A percentile compares a stretch with the other conserved stretches of the same genome.
phyloP scores from a whole-genome alignment of 2,888 invertebrate genomes.

The Philaethria dido region DNA sequence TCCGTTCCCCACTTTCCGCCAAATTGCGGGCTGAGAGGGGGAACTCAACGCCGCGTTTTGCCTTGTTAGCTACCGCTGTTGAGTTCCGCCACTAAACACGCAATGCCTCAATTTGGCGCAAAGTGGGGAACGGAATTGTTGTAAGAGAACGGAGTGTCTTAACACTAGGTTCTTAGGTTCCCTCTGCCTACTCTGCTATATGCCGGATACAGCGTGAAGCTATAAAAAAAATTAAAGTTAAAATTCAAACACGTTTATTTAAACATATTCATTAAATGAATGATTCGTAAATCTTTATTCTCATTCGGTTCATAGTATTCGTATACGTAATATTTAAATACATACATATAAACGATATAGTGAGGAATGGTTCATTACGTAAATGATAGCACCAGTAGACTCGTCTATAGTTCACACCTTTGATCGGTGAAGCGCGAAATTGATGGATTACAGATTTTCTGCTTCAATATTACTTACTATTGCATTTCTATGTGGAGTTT shows the following conservation, averaged over 20 bases:
- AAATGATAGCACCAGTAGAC: constrained; percentile 22
- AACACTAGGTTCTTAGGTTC: no score
- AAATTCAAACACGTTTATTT: neutral
- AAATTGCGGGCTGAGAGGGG: no score
- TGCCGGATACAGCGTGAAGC: no score
- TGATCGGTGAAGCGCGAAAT: constrained; percentile 63
- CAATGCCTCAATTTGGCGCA: no score
- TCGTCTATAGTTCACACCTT: constrained; percentile 51
- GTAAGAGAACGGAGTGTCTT: no score
- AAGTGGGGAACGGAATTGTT: no score
- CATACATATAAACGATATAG: neutral
- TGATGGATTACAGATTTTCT: constrained; percentile 53
- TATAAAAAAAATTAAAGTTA: neutral
- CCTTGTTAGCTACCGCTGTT: no score
- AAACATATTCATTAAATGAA: neutral
- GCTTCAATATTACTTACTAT: constrained; percentile 26
- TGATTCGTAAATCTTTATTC: neutral
- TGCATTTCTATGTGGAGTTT: constrained; percentile 1
- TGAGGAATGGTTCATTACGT: constrained; percentile 21
- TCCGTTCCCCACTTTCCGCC: no score
- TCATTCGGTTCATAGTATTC: neutral
- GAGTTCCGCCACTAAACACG: no score
- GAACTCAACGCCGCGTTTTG: no score
- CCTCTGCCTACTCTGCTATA: no score
- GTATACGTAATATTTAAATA: constrained; percentile 1